Percentiles rank a stretch among this genome's conserved stretches.
These are phyloP conservation scores for Periophthalmus modestus DNA, from an alignment of 2,113 vertebrate species.

Conservation along the genomic window DNA sequence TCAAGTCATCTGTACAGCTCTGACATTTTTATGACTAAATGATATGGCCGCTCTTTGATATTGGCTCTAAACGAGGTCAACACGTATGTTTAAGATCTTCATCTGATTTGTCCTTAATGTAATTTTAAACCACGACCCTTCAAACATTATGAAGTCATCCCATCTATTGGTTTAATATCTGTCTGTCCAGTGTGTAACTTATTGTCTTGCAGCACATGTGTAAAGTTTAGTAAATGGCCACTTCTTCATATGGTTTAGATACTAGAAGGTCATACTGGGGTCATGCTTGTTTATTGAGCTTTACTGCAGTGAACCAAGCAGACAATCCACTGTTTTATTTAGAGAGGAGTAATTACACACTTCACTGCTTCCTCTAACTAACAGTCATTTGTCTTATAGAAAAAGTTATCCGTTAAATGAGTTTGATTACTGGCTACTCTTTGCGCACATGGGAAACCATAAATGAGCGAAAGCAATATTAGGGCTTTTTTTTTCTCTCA, in stretches of 20 bases:
- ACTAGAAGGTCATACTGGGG: not conserved
- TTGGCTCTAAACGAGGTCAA: too few species aligned
- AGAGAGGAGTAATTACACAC: slow-evolving; percentile 39
- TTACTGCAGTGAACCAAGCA: slow-evolving; percentile 16
- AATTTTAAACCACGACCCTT: too few species aligned
- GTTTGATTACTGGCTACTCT: not conserved
- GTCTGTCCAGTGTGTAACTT: not conserved
- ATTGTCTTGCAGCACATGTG: not conserved
- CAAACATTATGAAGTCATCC: too few species aligned
- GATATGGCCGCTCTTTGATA: too few species aligned
- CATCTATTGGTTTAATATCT: not conserved
- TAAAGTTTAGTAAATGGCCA: not conserved
- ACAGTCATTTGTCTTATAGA: slow-evolving; percentile 1
- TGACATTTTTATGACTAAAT: too few species aligned
- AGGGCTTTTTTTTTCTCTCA: not conserved
- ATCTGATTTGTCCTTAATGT: too few species aligned
- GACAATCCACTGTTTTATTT: slow-evolving; percentile 16
- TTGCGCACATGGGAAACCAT: not conserved
- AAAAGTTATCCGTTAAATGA: not conserved
- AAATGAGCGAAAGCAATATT: not conserved
- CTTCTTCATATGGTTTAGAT: not conserved
- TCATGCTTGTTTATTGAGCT: not conserved
- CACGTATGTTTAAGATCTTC: too few species aligned
- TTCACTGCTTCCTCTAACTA: slow-evolving; percentile 35
- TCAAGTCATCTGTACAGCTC: too few species aligned